Evolutionary conservation across 2,797 vertebrate genomes (phyloP).

Genomic region (Novumbra hubbsi): DNA sequence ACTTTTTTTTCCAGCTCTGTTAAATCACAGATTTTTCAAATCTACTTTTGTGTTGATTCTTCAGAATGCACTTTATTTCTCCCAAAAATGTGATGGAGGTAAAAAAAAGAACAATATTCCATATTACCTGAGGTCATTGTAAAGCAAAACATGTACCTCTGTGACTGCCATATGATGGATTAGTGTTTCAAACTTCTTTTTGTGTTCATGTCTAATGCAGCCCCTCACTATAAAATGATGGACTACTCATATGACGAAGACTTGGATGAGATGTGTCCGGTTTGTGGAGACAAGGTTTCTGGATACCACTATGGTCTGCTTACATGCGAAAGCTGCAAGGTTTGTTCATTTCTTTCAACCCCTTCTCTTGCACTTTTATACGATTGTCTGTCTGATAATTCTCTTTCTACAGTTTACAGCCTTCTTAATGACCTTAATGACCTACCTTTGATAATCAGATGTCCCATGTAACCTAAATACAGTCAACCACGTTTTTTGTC

Average conservation of each 20-base stretch:
- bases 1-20: conserved; percentile 33
- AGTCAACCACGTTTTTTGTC: conserved; percentile 13
- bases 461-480: neutral
- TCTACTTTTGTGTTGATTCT: neutral
- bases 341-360: conserved; percentile 43
- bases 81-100: neutral
- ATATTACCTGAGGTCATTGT: neutral
- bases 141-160: neutral
- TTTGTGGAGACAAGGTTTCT: conserved; percentile 98
- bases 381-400: neutral
- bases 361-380: neutral
- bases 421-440: no score
- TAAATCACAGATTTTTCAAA: conserved; percentile 10
- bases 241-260: conserved; percentile 99
- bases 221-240: conserved; percentile 98
- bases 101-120: neutral
- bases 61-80: neutral
- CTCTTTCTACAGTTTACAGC: no score
- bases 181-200: neutral
- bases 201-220: conserved; percentile 63
- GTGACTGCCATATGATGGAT: no score
- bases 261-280: conserved; percentile 96
- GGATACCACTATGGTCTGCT: conserved; percentile 98
- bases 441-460: neutral
- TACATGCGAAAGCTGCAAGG: conserved; percentile 99